phyloP scores from a whole-genome alignment of 2,797 vertebrate species.

The Peromyscus attwateri region DNA sequence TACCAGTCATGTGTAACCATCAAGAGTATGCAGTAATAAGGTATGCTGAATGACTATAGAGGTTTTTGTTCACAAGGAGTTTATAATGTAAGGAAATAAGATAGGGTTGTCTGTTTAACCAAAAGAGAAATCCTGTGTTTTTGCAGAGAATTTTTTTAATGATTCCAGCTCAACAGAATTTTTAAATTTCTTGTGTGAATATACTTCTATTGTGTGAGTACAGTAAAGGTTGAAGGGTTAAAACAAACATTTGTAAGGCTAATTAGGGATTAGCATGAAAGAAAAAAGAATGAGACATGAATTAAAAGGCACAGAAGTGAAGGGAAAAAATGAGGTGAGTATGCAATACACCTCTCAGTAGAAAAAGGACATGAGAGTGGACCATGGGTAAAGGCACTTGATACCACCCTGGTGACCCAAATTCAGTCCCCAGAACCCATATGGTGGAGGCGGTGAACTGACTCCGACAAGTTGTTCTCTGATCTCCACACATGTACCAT shows the following conservation, averaged over 20 bases:
- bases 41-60: neutral
- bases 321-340: neutral
- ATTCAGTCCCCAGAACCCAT: neutral
- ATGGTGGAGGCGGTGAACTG: neutral
- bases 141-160: constrained; percentile 17
- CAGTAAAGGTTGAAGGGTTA: too few species aligned
- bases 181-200: too few species aligned
- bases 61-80: neutral
- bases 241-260: neutral
- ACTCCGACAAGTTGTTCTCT: neutral
- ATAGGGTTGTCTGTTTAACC: neutral
- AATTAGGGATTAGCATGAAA: neutral
- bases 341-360: neutral
- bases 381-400: neutral
- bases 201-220: too few species aligned
- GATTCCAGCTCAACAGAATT: too few species aligned
- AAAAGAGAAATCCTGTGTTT: constrained; percentile 28
- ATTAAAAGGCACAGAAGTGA: neutral
- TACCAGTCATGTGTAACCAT: neutral
- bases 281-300: neutral
- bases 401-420: neutral
- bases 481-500: neutral
- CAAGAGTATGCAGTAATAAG: neutral
- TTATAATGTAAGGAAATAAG: neutral
- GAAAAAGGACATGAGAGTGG: neutral